A percentile compares a stretch with the other conserved stretches of the same genome.
These are phyloP conservation scores for Laterallus jamaicensis DNA, from an alignment of 2,113 vertebrate genomes.

Conservation along the genomic window DNA sequence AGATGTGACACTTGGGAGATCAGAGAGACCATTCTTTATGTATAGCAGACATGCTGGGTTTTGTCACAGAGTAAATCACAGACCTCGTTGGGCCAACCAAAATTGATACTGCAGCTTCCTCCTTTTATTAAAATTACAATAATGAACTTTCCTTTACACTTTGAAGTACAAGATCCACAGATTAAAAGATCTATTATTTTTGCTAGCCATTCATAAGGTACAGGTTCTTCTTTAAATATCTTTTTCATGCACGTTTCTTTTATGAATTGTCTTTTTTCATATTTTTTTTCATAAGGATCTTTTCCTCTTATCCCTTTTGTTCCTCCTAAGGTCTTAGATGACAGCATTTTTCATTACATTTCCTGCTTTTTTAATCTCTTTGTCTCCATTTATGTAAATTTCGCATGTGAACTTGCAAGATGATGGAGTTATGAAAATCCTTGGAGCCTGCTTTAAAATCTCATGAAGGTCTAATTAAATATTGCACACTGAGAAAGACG, in stretches of 20 bases:
- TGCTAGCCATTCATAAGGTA: neutral
- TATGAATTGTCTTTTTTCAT: neutral
- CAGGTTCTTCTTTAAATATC: neutral
- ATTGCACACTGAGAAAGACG: neutral
- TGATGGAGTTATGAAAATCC: slow-evolving; percentile 40
- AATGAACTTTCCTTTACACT: neutral
- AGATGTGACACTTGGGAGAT: neutral
- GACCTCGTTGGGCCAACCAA: neutral
- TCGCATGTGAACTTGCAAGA: neutral
- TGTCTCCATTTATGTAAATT: slow-evolving; percentile 64
- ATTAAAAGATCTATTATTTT: slow-evolving; percentile 23
- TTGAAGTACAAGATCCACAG: neutral
- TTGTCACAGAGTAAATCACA: neutral
- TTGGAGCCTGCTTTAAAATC: slow-evolving; percentile 52
- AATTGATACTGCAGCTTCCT: neutral
- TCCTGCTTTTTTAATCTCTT: slow-evolving; percentile 35
- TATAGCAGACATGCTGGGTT: neutral
- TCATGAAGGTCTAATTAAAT: slow-evolving; percentile 56
- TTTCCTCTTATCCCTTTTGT: slow-evolving; percentile 11
- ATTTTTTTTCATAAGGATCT: neutral
- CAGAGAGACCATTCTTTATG: neutral
- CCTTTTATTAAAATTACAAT: neutral
- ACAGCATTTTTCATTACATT: slow-evolving; percentile 43
- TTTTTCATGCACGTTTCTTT: neutral
- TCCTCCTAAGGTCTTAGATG: slow-evolving; percentile 37